Evolutionary conservation across 2,113 vertebrate genomes (phyloP).

Genomic region (Corythornis cristatus): DNA sequence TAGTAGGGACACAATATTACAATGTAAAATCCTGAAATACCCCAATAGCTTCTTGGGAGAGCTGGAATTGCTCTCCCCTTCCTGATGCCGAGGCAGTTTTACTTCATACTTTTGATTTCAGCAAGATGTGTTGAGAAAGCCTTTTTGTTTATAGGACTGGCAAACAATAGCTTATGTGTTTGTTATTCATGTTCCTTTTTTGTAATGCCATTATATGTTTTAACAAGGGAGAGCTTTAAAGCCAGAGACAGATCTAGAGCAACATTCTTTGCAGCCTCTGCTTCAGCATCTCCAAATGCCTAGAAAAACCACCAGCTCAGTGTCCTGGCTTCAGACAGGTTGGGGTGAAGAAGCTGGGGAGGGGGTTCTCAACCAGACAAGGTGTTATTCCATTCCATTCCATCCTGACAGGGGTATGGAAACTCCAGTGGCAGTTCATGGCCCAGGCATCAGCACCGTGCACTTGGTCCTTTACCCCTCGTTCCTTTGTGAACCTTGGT

Average conservation of each 20-base stretch:
- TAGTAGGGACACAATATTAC: not conserved
- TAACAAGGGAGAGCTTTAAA: not conserved
- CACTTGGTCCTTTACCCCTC: too few species aligned
- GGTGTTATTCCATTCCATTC: too few species aligned
- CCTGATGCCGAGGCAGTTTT: not conserved
- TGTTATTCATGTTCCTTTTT: not conserved
- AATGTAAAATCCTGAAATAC: fast-evolving
- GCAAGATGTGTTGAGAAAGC: not conserved
- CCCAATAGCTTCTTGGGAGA: not conserved
- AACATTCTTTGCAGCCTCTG: not conserved
- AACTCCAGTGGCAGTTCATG: too few species aligned
- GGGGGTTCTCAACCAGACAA: too few species aligned
- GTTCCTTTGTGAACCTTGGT: too few species aligned
- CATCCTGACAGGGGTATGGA: too few species aligned
- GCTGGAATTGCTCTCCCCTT: not conserved
- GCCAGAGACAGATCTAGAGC: not conserved
- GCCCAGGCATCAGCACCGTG: too few species aligned
- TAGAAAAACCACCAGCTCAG: not conserved
- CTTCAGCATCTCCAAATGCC: not conserved
- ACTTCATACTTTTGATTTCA: not conserved
- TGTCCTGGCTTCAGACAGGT: too few species aligned
- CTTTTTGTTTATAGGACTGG: not conserved
- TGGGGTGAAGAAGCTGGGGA: too few species aligned
- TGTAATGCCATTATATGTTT: not conserved
- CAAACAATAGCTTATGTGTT: not conserved